Conservation (phyloP, 1,140 invertebrate species). For the Phthorimaea operculella region DNA sequence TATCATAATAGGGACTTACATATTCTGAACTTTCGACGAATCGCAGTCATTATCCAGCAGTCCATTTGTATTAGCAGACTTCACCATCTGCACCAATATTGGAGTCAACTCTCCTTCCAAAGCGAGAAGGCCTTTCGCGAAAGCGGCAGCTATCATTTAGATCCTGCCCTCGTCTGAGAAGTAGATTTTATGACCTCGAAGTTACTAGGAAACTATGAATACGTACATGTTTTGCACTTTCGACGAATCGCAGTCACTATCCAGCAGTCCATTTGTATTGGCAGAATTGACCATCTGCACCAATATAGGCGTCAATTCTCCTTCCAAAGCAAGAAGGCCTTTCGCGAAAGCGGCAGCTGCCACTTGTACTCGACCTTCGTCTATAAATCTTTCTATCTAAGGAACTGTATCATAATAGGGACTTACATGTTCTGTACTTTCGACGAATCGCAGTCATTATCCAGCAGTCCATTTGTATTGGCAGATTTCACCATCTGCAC, state of each 20-base stretch:
- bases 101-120: conserved; percentile 98
- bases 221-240: conserved; percentile 96
- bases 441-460: conserved; percentile 97
- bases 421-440: conserved; percentile 96
- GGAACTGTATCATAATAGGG: too few relatives aligned
- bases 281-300: conserved; percentile 99
- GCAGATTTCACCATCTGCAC: conserved; percentile 99
- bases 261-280: conserved; percentile 98
- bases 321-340: conserved; percentile 95
- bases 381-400: too few relatives aligned
- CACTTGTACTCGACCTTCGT: conserved; percentile 99
- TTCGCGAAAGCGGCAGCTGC: conserved; percentile 99
- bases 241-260: conserved; percentile 97
- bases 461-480: conserved; percentile 97
- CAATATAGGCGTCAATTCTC: conserved; percentile 98
- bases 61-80: too few relatives aligned
- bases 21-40: conserved; percentile 94
- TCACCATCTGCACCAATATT: conserved; percentile 99
- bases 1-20: too few relatives aligned
- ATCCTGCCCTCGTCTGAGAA: conserved; percentile 98
- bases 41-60: conserved; percentile 98
- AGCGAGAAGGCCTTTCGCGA: conserved; percentile 97
- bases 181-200: too few relatives aligned
- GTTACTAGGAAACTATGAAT: too few relatives aligned
- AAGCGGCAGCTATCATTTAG: too few relatives aligned